Evolutionary conservation across 2,113 vertebrate genomes (phyloP).

Genomic region (Neotragus moschatus): DNA sequence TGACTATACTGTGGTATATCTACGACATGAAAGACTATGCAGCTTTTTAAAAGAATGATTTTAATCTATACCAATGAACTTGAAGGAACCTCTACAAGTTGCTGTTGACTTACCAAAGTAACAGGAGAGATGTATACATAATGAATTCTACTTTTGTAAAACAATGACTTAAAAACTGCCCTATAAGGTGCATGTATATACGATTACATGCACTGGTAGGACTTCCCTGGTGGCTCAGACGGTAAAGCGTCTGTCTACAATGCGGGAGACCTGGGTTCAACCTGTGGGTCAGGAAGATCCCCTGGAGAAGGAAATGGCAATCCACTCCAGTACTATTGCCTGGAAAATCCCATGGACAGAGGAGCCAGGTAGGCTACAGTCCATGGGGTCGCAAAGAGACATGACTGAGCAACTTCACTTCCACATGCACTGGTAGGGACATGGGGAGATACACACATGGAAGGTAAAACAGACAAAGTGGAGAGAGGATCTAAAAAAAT

Average conservation of each 20-base stretch:
- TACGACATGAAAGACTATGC: not conserved
- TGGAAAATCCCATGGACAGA: too few relatives aligned
- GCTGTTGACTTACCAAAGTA: not conserved
- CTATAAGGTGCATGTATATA: not conserved
- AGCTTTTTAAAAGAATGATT: not conserved
- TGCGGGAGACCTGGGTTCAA: too few relatives aligned
- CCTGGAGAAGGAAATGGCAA: too few relatives aligned
- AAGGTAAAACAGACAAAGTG: not conserved
- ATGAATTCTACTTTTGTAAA: not conserved
- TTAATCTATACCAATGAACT: not conserved
- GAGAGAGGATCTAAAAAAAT: not conserved
- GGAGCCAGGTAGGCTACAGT: too few relatives aligned
- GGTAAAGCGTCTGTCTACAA: too few relatives aligned
- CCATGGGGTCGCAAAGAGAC: too few relatives aligned
- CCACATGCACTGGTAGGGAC: not conserved
- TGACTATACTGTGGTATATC: not conserved
- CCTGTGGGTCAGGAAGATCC: too few relatives aligned
- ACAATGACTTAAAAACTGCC: not conserved
- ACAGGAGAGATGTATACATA: not conserved
- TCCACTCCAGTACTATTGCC: too few relatives aligned
- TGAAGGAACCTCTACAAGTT: not conserved
- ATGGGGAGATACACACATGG: not conserved
- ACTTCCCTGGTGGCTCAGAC: too few relatives aligned
- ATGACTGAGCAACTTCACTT: too few relatives aligned
- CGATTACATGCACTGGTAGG: not conserved